Evolutionary conservation across 23 tunicate species (phyloP).

Genomic region (Diplosoma virens): DNA sequence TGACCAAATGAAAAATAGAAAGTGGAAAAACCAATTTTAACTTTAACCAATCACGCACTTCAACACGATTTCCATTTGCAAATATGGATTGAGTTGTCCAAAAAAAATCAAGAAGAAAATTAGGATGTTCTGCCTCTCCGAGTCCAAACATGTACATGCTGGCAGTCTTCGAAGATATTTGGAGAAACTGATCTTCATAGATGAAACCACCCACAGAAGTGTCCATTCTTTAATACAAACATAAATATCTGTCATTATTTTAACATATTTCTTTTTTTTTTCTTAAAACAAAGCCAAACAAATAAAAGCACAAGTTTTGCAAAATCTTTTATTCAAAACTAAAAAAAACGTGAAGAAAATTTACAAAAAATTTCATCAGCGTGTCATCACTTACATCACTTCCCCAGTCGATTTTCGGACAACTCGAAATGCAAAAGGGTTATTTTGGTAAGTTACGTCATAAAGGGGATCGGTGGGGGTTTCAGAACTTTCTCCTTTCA

Average conservation of each 20-base stretch:
- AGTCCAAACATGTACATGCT: slow-evolving; percentile 60
- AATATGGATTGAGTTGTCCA: slow-evolving; percentile 72
- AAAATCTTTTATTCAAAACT: no score
- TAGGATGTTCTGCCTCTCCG: slow-evolving; percentile 69
- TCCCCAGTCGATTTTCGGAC: slow-evolving; percentile 41
- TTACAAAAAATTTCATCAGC: neutral
- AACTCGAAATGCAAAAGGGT: slow-evolving; percentile 59
- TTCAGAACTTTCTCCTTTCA: slow-evolving; percentile 1
- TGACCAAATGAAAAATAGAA: no score
- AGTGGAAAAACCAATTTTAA: no score
- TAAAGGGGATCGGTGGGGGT: slow-evolving; percentile 42
- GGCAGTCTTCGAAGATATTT: slow-evolving; percentile 55
- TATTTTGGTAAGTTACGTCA: slow-evolving; percentile 51
- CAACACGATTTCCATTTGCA: slow-evolving; percentile 68
- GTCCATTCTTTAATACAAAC: slow-evolving; percentile 41
- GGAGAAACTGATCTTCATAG: slow-evolving; percentile 68
- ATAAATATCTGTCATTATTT: neutral
- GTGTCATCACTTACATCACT: slow-evolving; percentile 52
- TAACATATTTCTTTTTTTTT: neutral
- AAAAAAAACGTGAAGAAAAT: neutral
- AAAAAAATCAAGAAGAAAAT: slow-evolving; percentile 58
- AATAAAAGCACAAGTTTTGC: neutral
- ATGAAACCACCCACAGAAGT: slow-evolving; percentile 65
- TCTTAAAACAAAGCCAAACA: neutral
- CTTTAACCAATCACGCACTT: slow-evolving; percentile 52